Evolutionary conservation across 2,113 vertebrate species (phyloP).

Genomic region (Myrmophylax atrothorax): DNA sequence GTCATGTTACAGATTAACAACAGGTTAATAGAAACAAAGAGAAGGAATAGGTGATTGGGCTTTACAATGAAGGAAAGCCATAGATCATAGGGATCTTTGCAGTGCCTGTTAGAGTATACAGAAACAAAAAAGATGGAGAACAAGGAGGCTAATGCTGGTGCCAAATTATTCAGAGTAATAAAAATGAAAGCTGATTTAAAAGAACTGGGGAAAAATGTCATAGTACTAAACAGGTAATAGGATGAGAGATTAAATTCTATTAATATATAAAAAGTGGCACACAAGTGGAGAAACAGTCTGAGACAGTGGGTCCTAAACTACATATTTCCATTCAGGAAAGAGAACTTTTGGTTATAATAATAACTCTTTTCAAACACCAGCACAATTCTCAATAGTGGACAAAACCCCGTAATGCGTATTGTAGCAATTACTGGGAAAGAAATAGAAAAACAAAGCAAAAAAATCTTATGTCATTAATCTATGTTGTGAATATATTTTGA

Average conservation of each 20-base stretch:
- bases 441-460: background rate
- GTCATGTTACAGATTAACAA: background rate
- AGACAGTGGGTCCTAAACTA: background rate
- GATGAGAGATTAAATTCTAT: background rate
- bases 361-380: background rate
- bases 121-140: background rate
- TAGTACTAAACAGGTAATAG: background rate
- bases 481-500: background rate
- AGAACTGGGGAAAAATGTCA: background rate
- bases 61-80: background rate
- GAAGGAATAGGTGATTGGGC: background rate
- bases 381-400: background rate
- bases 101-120: background rate
- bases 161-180: background rate
- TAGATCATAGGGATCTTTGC: background rate
- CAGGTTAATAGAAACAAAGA: background rate
- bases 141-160: background rate
- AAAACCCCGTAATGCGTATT: accelerated
- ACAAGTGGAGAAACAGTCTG: background rate
- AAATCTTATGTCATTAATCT: background rate
- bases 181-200: slow-evolving; percentile 17
- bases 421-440: background rate
- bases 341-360: background rate
- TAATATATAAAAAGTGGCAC: background rate
- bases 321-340: background rate